These are phyloP conservation scores for Geothlypis trichas DNA, from an alignment of 2,113 vertebrate species.

Conservation along the genomic window DNA sequence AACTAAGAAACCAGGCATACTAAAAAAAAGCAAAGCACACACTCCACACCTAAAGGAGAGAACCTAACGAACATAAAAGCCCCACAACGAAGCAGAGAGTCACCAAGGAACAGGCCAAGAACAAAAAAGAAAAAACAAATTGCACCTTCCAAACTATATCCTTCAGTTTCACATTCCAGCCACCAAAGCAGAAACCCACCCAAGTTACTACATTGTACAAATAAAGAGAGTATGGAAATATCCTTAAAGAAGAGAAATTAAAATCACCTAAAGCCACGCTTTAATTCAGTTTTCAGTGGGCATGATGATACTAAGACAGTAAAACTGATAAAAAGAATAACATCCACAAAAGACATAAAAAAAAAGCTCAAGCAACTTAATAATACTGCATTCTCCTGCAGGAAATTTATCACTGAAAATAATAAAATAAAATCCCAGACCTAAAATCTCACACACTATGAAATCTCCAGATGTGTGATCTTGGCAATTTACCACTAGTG, in stretches of 20 bases:
- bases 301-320: background rate
- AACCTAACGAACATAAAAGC: background rate
- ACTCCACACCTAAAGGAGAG: background rate
- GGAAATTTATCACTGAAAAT: background rate
- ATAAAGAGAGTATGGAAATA: background rate
- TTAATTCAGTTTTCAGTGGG: background rate
- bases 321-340: background rate
- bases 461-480: background rate
- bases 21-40: background rate
- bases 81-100: background rate
- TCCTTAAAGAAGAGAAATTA: background rate
- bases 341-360: background rate
- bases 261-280: background rate
- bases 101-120: background rate
- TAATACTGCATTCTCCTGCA: background rate
- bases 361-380: background rate
- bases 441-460: background rate
- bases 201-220: background rate
- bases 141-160: background rate
- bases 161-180: background rate
- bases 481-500: background rate
- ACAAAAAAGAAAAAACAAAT: background rate
- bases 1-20: background rate
- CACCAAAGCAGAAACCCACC: background rate
- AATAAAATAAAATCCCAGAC: background rate